phyloP scores from a whole-genome alignment of 2,797 vertebrate genomes.

The Cephalopachus bancanus region DNA sequence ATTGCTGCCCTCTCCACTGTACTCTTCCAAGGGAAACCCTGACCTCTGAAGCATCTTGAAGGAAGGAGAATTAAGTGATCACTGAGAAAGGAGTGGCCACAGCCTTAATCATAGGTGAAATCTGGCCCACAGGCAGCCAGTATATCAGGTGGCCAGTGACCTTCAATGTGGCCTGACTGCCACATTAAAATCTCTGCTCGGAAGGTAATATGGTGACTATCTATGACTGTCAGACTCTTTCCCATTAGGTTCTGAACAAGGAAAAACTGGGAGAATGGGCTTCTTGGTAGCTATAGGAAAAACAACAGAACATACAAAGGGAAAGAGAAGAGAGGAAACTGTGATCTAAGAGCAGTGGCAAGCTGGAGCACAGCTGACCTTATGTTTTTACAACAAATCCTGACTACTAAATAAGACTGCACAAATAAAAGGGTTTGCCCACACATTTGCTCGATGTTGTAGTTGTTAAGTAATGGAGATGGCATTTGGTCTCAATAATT shows the following conservation, averaged over 20 bases:
- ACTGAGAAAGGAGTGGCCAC: neutral
- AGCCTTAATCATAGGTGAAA: neutral
- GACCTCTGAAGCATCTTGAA: neutral
- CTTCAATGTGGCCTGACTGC: neutral
- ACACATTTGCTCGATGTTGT: too few relatives aligned
- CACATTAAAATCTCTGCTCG: neutral
- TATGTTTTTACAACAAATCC: neutral
- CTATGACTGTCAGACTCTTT: neutral
- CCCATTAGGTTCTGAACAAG: neutral
- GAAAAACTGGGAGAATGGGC: neutral
- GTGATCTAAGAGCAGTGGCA: neutral
- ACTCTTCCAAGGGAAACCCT: neutral
- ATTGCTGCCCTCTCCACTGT: neutral
- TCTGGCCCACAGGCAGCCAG: neutral
- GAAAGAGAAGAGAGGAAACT: neutral
- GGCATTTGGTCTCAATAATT: neutral
- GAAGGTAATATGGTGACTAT: neutral
- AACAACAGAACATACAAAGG: neutral
- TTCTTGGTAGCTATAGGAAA: neutral
- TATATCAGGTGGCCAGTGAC: neutral
- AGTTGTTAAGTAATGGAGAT: too few relatives aligned
- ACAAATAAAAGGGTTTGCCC: neutral
- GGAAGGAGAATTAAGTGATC: neutral
- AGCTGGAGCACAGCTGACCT: rapidly evolving
- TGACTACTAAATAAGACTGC: neutral